These are phyloP conservation scores for Oligia strigilis DNA, from an alignment of 2,888 invertebrate species.

Conservation along the genomic window DNA sequence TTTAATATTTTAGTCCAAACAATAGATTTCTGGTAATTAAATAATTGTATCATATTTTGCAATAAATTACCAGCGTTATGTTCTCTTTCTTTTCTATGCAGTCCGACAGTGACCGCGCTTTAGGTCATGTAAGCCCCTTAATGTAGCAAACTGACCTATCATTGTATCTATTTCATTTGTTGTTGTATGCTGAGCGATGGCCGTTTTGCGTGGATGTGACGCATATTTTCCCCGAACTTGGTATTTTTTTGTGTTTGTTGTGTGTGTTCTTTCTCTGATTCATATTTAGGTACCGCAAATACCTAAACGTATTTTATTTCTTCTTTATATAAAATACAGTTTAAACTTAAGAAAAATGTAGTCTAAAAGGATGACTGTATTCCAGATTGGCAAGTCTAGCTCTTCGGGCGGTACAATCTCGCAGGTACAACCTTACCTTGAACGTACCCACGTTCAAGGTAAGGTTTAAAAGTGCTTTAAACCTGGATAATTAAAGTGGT, in stretches of 20 bases:
- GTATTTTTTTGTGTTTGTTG: not conserved
- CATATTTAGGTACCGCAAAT: not conserved
- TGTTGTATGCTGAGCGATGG: not conserved
- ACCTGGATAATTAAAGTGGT: slow-evolving; percentile 45
- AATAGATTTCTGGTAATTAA: no score
- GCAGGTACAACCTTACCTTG: slow-evolving; percentile 2
- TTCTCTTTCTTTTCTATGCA: no score
- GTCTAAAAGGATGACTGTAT: not conserved
- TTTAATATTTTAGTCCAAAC: no score
- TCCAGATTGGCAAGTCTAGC: not conserved
- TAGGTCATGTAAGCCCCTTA: no score
- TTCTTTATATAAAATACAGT: not conserved
- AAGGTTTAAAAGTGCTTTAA: slow-evolving; percentile 3
- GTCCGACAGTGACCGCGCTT: no score
- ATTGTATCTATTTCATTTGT: not conserved
- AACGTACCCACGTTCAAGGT: not conserved
- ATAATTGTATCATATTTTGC: no score
- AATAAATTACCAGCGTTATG: no score
- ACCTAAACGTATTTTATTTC: not conserved
- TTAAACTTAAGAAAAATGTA: not conserved
- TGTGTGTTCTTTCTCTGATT: not conserved
- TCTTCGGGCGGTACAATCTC: slow-evolving; percentile 1
- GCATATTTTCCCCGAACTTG: not conserved
- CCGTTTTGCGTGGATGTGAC: not conserved
- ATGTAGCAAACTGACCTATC: not conserved